phyloP scores from a whole-genome alignment of 2,797 vertebrate species.

The Iguana delicatissima region DNA sequence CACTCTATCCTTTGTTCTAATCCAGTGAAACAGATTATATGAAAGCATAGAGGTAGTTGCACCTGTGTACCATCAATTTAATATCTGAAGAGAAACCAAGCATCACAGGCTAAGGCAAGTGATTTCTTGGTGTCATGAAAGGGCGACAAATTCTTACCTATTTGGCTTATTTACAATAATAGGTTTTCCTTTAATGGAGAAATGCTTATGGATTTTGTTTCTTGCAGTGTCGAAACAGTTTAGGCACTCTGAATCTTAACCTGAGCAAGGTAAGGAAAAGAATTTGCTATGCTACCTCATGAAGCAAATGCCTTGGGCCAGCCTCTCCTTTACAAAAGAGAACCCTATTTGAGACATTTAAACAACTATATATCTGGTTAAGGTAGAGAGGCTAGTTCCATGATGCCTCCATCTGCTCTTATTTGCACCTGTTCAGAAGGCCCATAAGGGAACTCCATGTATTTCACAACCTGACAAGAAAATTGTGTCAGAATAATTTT shows the following conservation, averaged over 20 bases:
- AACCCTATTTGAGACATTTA: not conserved
- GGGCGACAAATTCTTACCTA: not conserved
- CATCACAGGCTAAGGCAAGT: not conserved
- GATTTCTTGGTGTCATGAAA: not conserved
- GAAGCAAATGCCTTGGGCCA: not conserved
- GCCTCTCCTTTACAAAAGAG: not conserved
- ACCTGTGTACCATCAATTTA: no score
- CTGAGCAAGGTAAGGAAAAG: not conserved
- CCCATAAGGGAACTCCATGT: not conserved
- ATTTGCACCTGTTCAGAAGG: not conserved
- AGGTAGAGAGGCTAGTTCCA: not conserved
- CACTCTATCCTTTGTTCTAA: not conserved
- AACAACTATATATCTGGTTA: not conserved
- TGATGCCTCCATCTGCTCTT: not conserved
- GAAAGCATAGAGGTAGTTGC: accelerated
- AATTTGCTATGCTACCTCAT: not conserved
- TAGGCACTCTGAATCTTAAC: not conserved
- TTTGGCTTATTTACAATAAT: not conserved
- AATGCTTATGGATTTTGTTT: not conserved
- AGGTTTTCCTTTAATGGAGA: not conserved
- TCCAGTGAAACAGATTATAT: not conserved
- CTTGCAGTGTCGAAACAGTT: not conserved
- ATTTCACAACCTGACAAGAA: not conserved
- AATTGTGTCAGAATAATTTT: not conserved
- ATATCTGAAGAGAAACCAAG: no score